phyloP scores from a whole-genome alignment of 2,888 invertebrate genomes.

The Nipponacmea schrenckii region DNA sequence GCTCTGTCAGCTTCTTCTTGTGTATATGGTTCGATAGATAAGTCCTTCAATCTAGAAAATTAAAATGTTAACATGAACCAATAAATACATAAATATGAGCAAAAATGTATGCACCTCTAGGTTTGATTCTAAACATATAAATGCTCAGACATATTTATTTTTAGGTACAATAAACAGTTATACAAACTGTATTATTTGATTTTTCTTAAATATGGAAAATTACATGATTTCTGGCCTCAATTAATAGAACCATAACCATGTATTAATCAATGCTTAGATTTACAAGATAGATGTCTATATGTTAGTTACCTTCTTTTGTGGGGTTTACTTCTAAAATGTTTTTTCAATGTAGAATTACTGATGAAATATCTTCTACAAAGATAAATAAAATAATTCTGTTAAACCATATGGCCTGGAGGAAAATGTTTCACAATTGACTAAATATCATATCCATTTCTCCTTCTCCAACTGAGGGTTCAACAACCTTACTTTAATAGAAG shows the following conservation, averaged over 20 bases:
- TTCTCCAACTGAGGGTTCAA: too few species aligned
- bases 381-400: conserved; percentile 26
- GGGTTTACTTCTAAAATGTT: conserved; percentile 89
- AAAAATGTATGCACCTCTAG: neutral
- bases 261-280: too few species aligned
- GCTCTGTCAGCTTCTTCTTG: conserved; percentile 92
- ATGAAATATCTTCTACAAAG: conserved; percentile 83
- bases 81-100: neutral
- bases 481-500: too few species aligned
- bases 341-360: conserved; percentile 79
- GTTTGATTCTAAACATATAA: neutral
- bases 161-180: neutral
- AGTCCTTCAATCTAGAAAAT: conserved; percentile 59
- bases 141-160: neutral
- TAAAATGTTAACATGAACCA: neutral
- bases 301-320: conserved; percentile 79
- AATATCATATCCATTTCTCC: too few species aligned
- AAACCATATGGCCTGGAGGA: neutral
- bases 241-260: too few species aligned
- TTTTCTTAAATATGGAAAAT: too few species aligned
- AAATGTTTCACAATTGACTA: too few species aligned
- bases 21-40: conserved; percentile 77
- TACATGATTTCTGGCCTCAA: too few species aligned
- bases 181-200: too few species aligned
- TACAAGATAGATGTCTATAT: too few species aligned